These are phyloP conservation scores for Drosophila hydei DNA, from an alignment of 1,140 invertebrate genomes.

Conservation along the genomic window DNA sequence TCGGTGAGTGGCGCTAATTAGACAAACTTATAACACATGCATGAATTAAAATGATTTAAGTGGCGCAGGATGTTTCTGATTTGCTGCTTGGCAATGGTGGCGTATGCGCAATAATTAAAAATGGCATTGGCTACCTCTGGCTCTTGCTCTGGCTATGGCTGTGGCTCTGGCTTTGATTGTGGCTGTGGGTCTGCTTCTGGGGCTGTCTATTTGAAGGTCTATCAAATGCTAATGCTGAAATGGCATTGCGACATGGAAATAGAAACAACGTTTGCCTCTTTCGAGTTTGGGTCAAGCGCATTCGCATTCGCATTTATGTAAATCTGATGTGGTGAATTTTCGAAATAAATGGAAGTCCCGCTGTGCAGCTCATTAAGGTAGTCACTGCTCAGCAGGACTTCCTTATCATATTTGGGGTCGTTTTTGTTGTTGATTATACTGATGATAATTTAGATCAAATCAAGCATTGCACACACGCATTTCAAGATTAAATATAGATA, in stretches of 20 bases:
- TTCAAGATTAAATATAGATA: conserved; percentile 44
- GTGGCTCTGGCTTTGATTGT: conserved; percentile 1
- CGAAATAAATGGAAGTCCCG: conserved; percentile 66
- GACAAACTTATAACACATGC: conserved; percentile 33
- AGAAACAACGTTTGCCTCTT: conserved; percentile 1
- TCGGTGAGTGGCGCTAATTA: conserved; percentile 52
- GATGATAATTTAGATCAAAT: conserved; percentile 9
- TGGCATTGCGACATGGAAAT: conserved; percentile 15
- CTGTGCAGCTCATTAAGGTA: conserved; percentile 53
- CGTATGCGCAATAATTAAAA: conserved; percentile 76
- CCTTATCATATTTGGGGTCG: conserved; percentile 51
- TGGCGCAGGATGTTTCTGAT: conserved; percentile 74
- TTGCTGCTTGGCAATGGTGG: conserved; percentile 47
- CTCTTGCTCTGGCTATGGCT: not conserved
- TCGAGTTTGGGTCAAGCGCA: conserved; percentile 75
- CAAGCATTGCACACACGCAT: conserved; percentile 21
- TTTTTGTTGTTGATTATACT: conserved; percentile 15
- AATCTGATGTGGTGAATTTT: conserved; percentile 53
- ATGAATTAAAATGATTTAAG: conserved; percentile 36
- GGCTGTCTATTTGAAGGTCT: conserved; percentile 32
- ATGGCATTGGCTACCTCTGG: conserved; percentile 20
- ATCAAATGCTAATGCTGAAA: conserved; percentile 15
- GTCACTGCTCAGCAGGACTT: conserved; percentile 68
- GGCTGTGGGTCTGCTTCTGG: conserved; percentile 9
- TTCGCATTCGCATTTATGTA: conserved; percentile 73